A percentile compares a stretch with the other conserved stretches of the same genome.
These are phyloP conservation scores for Holcopasites calliopsidis DNA, from an alignment of 1,140 invertebrate genomes.

Conservation along the genomic window DNA sequence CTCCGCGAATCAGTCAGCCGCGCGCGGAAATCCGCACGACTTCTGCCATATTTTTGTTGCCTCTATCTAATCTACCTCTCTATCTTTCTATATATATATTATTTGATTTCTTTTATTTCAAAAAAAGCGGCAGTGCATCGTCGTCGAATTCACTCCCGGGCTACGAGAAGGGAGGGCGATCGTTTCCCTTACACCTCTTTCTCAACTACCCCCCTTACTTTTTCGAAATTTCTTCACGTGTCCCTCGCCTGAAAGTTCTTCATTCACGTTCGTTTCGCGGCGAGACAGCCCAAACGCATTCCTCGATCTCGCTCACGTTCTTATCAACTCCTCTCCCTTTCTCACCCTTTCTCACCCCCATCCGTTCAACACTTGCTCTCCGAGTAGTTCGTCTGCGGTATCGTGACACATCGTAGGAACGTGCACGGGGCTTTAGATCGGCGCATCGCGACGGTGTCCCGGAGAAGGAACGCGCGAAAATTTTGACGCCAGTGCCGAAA, in stretches of 20 bases:
- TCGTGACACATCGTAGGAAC: slow-evolving; percentile 60
- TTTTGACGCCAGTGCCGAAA: slow-evolving; percentile 60
- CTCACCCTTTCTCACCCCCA: background rate
- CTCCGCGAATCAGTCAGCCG: slow-evolving; percentile 58
- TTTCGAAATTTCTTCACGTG: background rate
- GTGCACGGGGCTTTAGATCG: slow-evolving; percentile 43
- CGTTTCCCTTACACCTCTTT: slow-evolving; percentile 33
- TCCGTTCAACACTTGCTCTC: slow-evolving; percentile 4
- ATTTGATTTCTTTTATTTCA: slow-evolving; percentile 44
- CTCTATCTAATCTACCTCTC: slow-evolving; percentile 62
- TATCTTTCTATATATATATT: slow-evolving; percentile 63
- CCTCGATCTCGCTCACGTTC: background rate
- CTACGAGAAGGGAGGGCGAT: slow-evolving; percentile 62
- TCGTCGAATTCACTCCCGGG: slow-evolving; percentile 61
- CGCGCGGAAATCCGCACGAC: slow-evolving; percentile 61
- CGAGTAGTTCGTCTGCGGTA: slow-evolving; percentile 21
- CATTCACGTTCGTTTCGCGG: slow-evolving; percentile 31
- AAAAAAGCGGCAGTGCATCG: slow-evolving; percentile 65
- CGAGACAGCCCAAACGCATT: slow-evolving; percentile 38
- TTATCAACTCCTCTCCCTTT: slow-evolving; percentile 14
- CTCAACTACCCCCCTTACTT: background rate
- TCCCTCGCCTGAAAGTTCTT: background rate
- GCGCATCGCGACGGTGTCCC: slow-evolving; percentile 33
- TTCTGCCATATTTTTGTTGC: slow-evolving; percentile 61
- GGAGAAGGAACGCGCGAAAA: slow-evolving; percentile 45